Base-by-base conservation (phyloP, 2,888 invertebrate genomes). In the Archaeoteleia sp. region DNA sequence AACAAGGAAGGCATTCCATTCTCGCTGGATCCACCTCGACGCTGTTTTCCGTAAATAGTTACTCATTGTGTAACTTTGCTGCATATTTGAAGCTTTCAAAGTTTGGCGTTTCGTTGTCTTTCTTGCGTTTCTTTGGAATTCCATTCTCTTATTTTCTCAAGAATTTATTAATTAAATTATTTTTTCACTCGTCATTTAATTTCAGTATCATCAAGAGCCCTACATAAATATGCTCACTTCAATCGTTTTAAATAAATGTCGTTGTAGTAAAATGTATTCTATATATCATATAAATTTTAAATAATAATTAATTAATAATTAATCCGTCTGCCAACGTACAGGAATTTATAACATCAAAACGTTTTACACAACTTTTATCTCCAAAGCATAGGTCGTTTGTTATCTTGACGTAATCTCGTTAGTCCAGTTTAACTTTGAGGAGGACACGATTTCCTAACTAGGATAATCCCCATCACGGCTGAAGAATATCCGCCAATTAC, bases 401-500 rank as follows among this genome's bases (percentile, higher is more conserved):
- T 54, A 46, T 61, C 37, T 58, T 57, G 70, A 65, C 49, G 27
- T 58, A 49, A 57, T 58, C 62, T 37, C 48, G 67, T 67, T 70
- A 63, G 66, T 61, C 49, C 67, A 66, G 55, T 71, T 72, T 69
- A 74, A 69, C 70, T 68, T 72, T 48, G 45, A 45, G 57, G 49
- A 55, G 53, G 45, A 45, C 17, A 43, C 69, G 67, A 73, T 74
- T 72, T 62, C 72, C 72, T 74, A 74, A 78, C 74, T 75, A 75
- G 66, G 69, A 73, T 73, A 78, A 75, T 76, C 76, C 74, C 53
- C 30, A n/a, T 39, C 40, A 51, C 54, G 54, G 48, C 49, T 48
- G 55, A 46, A 66, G 74, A 71, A 72, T 54, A 48, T 61, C 42
- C 54, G 67, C 68, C 74, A 77, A 77, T 76, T 78, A 78, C 70